Evolutionary conservation across 1,140 invertebrate species (phyloP).

Genomic region (Drosophila nebulosa): DNA sequence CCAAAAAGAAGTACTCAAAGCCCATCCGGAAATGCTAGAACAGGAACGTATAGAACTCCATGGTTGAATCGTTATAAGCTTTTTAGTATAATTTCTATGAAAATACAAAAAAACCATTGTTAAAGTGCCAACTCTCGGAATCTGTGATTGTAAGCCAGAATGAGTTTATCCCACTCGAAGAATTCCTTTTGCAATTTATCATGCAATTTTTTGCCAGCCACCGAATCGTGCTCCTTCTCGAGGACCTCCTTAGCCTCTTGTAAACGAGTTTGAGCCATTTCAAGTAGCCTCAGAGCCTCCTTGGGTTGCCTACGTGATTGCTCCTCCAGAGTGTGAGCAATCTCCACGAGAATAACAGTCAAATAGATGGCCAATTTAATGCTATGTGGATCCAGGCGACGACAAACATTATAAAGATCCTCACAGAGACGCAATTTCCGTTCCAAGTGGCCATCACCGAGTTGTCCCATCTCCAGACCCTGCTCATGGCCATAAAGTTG

Average conservation of each 20-base stretch:
- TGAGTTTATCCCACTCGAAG: constrained; percentile 52
- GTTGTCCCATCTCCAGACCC: constrained; percentile 82
- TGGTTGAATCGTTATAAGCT: constrained; percentile 7
- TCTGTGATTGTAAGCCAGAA: constrained; percentile 20
- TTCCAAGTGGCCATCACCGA: constrained; percentile 83
- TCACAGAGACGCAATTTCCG: constrained; percentile 86
- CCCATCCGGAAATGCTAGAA: constrained; percentile 82
- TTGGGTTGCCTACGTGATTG: constrained; percentile 80
- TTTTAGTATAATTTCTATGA: neutral
- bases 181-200: constrained; percentile 54
- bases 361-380: constrained; percentile 87
- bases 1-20: constrained; percentile 82
- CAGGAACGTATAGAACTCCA: constrained; percentile 63
- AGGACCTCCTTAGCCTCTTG: constrained; percentile 53
- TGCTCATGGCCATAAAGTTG: constrained; percentile 88
- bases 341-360: constrained; percentile 87
- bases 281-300: constrained; percentile 30
- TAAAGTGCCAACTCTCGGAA: neutral
- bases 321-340: constrained; percentile 84
- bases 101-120: constrained; percentile 6
- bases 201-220: constrained; percentile 67
- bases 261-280: constrained; percentile 45
- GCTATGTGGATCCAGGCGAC: constrained; percentile 86
- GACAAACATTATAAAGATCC: constrained; percentile 85
- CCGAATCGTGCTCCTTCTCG: constrained; percentile 64